A percentile compares a stretch with the other conserved stretches of the same genome.
phyloP scores from a whole-genome alignment of 2,888 invertebrate genomes.

The Anorthoa munda region DNA sequence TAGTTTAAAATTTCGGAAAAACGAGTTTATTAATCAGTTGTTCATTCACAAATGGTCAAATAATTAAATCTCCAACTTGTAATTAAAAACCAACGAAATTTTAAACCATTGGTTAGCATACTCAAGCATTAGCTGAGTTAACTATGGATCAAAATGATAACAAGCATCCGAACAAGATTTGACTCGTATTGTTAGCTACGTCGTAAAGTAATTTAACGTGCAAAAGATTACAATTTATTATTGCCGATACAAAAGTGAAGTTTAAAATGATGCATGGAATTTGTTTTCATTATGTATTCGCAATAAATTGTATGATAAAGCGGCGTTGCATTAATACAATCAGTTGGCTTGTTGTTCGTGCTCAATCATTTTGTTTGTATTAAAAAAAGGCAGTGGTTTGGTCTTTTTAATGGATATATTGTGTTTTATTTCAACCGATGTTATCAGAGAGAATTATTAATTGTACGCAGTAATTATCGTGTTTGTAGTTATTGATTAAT shows the following conservation, averaged over 20 bases:
- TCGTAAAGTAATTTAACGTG: conserved; percentile 31
- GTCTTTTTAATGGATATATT: conserved; percentile 29
- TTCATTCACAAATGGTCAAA: no score
- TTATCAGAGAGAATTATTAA: conserved; percentile 11
- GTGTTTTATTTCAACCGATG: background rate
- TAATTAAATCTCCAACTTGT: no score
- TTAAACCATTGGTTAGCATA: no score
- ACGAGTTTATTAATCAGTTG: no score
- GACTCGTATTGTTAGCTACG: conserved; percentile 22
- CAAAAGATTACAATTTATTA: conserved; percentile 40
- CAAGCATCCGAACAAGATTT: conserved; percentile 56
- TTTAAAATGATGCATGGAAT: conserved; percentile 46
- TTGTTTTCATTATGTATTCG: conserved; percentile 47
- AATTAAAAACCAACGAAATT: no score
- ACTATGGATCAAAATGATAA: conserved; percentile 47
- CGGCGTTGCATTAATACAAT: conserved; percentile 49
- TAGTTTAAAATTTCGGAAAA: no score
- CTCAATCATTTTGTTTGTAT: conserved; percentile 45
- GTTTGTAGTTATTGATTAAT: conserved; percentile 47
- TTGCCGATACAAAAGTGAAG: conserved; percentile 24
- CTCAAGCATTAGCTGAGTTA: no score
- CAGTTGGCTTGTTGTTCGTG: conserved; percentile 40
- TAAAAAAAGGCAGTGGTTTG: conserved; percentile 31
- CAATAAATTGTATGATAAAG: conserved; percentile 51
- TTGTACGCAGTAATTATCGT: conserved; percentile 15